phyloP scores from a whole-genome alignment of 2,888 invertebrate genomes.

The Mesodorylaimus sp. region DNA sequence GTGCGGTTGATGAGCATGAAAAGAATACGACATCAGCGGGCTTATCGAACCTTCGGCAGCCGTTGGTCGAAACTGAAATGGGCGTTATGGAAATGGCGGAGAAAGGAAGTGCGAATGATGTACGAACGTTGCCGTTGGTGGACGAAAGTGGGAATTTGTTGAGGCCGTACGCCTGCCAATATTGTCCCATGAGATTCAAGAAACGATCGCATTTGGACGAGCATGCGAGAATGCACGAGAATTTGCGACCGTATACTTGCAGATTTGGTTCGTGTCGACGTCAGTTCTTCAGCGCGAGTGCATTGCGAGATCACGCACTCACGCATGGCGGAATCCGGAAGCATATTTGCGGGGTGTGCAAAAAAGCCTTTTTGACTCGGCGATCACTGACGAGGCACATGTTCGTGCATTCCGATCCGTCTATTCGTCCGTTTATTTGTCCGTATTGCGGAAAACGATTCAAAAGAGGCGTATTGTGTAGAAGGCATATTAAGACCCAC shows the following conservation, averaged over 20 bases:
- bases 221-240: constrained; percentile 33
- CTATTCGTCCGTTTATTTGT: constrained; percentile 28
- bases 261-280: not conserved
- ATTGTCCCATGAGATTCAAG: constrained; percentile 34
- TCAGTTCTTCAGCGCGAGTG: not conserved
- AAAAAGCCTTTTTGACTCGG: constrained; percentile 27
- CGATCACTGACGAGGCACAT: constrained; percentile 28
- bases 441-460: constrained; percentile 29
- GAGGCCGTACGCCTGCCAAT: constrained; percentile 26
- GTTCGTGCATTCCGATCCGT: constrained; percentile 24
- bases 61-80: not conserved
- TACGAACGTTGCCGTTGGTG: not conserved
- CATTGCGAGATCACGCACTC: not conserved
- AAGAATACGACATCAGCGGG: not conserved
- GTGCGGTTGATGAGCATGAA: not conserved
- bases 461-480: constrained; percentile 12
- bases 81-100: not conserved
- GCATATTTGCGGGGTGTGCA: constrained; percentile 28
- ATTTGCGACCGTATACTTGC: not conserved
- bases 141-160: not conserved
- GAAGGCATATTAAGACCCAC: constrained; percentile 3
- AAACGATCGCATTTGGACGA: constrained; percentile 38
- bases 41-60: not conserved
- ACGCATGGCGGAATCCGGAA: constrained; percentile 32
- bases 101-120: not conserved